Conservation (phyloP, 2,113 vertebrate species). For the Psettodes erumei region DNA sequence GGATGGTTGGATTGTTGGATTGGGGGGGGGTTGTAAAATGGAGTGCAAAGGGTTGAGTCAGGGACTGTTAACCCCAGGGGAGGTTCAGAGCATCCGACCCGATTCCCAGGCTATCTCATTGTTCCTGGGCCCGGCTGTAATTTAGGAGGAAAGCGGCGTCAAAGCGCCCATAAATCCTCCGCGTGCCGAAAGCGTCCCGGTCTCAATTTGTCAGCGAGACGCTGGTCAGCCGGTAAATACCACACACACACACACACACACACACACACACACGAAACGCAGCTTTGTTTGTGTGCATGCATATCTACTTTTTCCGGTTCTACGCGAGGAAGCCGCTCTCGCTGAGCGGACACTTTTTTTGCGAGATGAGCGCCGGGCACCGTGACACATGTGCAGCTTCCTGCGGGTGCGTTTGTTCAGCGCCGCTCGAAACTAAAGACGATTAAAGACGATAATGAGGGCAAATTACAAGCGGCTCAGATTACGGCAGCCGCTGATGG, state of each 20-base stretch:
- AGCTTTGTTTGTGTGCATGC: constrained; percentile 44
- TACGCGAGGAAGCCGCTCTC: constrained; percentile 53
- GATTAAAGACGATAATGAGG: constrained; percentile 21
- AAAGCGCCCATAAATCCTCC: constrained; percentile 69
- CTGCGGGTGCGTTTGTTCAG: constrained; percentile 4
- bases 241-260: constrained; percentile 36
- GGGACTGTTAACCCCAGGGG: constrained; percentile 64
- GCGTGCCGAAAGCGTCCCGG: constrained; percentile 58
- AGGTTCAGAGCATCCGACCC: constrained; percentile 50
- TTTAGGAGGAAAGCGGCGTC: constrained; percentile 68
- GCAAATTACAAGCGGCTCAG: background rate
- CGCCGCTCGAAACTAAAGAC: constrained; percentile 23
- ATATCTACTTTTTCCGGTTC: constrained; percentile 53
- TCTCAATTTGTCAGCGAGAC: constrained; percentile 69
- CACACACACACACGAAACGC: constrained; percentile 19
- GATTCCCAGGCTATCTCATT: constrained; percentile 70
- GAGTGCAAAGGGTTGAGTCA: constrained; percentile 59
- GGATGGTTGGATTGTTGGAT: no score
- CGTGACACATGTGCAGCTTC: constrained; percentile 25
- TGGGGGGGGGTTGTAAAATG: constrained; percentile 37
- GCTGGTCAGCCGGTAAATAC: constrained; percentile 64
- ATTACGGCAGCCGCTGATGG: background rate
- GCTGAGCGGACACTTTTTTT: constrained; percentile 64
- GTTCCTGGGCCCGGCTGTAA: constrained; percentile 57
- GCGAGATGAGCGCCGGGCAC: constrained; percentile 43